phyloP scores from a whole-genome alignment of 1,140 invertebrate species.

The Manduca sexta region DNA sequence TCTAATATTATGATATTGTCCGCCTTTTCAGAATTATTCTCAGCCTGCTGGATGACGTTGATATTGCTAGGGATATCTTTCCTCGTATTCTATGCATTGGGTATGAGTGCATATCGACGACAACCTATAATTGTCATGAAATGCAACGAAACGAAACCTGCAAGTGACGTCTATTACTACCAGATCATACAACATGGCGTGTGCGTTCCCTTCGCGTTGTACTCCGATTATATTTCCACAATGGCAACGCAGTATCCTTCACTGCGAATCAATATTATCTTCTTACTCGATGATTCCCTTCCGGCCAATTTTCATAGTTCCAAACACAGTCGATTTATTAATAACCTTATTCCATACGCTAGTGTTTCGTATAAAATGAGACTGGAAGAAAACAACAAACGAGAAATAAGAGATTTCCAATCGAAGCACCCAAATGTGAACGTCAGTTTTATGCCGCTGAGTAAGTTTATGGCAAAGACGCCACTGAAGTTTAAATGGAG shows the following conservation, averaged over 20 bases:
- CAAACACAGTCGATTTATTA: conserved; percentile 24
- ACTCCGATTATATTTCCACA: conserved; percentile 41
- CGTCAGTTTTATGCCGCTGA: conserved; percentile 39
- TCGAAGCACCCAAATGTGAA: conserved; percentile 46
- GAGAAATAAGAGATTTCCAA: conserved; percentile 35
- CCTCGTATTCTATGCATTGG: conserved; percentile 45
- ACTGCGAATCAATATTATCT: conserved; percentile 39
- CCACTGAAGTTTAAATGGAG: conserved; percentile 50
- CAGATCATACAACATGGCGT: conserved; percentile 33
- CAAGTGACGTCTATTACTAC: conserved; percentile 45
- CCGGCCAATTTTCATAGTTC: conserved; percentile 15
- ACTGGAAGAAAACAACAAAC: conserved; percentile 25
- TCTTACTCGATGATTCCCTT: conserved; percentile 46
- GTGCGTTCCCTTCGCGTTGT: conserved; percentile 28
- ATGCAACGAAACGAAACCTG: conserved; percentile 38
- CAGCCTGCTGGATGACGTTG: conserved; percentile 55
- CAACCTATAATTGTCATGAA: conserved; percentile 37
- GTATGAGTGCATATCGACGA: conserved; percentile 36
- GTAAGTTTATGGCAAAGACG: conserved; percentile 51
- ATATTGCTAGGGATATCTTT: conserved; percentile 49
- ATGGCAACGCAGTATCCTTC: conserved; percentile 42
- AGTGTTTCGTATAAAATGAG: conserved; percentile 13
- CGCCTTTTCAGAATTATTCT: conserved; percentile 54
- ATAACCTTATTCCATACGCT: conserved; percentile 26
- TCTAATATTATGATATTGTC: background rate